phyloP scores from a whole-genome alignment of 2,888 invertebrate species.

The Fragum fragum region DNA sequence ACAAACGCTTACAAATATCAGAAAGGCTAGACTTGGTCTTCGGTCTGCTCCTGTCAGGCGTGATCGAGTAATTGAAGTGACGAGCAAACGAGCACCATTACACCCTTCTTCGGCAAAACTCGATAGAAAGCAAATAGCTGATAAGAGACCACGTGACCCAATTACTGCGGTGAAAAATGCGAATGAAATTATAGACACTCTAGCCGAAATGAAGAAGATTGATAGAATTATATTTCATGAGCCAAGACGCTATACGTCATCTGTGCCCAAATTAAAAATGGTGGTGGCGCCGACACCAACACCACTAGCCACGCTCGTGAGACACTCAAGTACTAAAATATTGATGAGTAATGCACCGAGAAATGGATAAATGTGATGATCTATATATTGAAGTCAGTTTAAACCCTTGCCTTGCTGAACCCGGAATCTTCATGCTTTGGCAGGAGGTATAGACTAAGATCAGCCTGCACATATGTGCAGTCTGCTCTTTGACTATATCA shows the following conservation, averaged over 20 bases:
- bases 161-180: constrained; percentile 53
- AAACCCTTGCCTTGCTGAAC: neutral
- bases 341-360: constrained; percentile 43
- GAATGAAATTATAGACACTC: constrained; percentile 31
- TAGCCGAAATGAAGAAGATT: constrained; percentile 38
- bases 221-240: constrained; percentile 41
- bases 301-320: constrained; percentile 47
- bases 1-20: neutral
- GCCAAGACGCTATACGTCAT: constrained; percentile 27
- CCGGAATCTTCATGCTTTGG: too few species aligned
- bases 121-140: constrained; percentile 8
- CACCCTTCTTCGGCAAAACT: neutral
- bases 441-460: too few species aligned
- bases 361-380: neutral
- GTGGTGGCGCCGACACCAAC: constrained; percentile 57
- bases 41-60: constrained; percentile 13
- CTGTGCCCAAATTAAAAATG: constrained; percentile 58
- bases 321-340: constrained; percentile 50
- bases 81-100: neutral
- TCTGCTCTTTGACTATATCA: too few species aligned
- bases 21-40: constrained; percentile 27
- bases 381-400: too few species aligned
- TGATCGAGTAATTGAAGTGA: constrained; percentile 7
- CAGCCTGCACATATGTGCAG: too few species aligned
- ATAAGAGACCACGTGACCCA: constrained; percentile 13